A percentile compares a stretch with the other conserved stretches of the same genome.
Conservation (phyloP, 2,113 vertebrate species). For the Condylura cristata region DNA sequence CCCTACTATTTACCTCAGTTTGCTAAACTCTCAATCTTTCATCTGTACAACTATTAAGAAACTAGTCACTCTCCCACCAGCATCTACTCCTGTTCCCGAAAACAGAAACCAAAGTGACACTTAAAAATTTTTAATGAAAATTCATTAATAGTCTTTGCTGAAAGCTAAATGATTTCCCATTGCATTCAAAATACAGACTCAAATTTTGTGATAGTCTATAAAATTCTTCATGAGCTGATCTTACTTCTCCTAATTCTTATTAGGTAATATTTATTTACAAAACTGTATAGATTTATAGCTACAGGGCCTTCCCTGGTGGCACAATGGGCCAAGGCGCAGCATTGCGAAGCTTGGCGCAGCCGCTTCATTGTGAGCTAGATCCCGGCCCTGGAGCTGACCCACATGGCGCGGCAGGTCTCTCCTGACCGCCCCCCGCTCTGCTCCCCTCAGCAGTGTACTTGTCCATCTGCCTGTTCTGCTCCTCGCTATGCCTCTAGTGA, state of each 20-base stretch:
- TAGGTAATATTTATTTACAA: background rate
- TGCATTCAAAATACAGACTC: background rate
- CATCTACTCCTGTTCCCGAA: background rate
- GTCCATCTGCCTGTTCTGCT: too few relatives aligned
- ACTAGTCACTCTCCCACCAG: background rate
- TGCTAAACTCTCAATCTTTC: background rate
- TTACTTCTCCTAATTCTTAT: background rate
- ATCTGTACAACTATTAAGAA: background rate
- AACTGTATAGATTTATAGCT: too few relatives aligned
- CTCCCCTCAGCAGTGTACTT: too few relatives aligned
- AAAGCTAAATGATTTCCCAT: background rate
- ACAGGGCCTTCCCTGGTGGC: too few relatives aligned
- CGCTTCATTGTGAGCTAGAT: too few relatives aligned
- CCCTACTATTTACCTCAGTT: background rate
- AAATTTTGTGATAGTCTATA: background rate
- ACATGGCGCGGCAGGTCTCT: too few relatives aligned
- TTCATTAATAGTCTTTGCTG: background rate
- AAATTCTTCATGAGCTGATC: background rate
- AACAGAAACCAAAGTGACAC: background rate
- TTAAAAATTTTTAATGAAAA: conserved; percentile 17
- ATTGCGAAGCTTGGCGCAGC: too few relatives aligned
- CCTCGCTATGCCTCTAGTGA: too few relatives aligned
- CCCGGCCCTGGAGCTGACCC: too few relatives aligned
- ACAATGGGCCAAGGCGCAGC: too few relatives aligned
- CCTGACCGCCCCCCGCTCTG: too few relatives aligned